Evolutionary conservation across 2,113 vertebrate species (phyloP).

Genomic region (Phoenicopterus ruber): DNA sequence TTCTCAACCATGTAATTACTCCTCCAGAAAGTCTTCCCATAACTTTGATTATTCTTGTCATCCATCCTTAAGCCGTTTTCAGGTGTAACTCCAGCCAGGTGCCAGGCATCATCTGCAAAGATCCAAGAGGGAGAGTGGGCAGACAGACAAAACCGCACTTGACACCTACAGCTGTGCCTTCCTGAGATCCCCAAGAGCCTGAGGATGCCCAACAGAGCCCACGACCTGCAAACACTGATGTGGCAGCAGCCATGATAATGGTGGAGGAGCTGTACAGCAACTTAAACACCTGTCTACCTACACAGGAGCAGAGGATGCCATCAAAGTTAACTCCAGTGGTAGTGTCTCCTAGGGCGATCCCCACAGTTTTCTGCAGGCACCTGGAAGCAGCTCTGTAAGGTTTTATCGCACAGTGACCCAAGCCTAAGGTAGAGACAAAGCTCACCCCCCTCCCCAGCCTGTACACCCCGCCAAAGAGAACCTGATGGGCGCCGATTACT

Average conservation of each 20-base stretch:
- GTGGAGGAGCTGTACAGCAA: neutral
- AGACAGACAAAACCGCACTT: neutral
- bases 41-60: neutral
- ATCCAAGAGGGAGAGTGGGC: neutral
- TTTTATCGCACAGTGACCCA: neutral
- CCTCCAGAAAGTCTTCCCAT: neutral
- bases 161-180: no score
- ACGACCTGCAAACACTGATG: no score
- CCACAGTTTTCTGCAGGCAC: neutral
- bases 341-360: neutral
- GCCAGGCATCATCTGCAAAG: neutral
- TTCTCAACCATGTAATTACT: neutral
- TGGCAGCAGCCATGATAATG: neutral
- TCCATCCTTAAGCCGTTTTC: neutral
- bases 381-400: neutral
- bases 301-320: neutral
- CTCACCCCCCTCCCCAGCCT: neutral
- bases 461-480: neutral
- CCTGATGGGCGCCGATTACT: no score
- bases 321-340: neutral
- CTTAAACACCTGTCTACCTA: neutral
- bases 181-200: neutral
- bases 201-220: neutral
- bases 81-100: neutral
- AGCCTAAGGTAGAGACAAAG: neutral